Conservation (phyloP, 1,140 invertebrate species). For the Schlechtendalia chinensis region DNA sequence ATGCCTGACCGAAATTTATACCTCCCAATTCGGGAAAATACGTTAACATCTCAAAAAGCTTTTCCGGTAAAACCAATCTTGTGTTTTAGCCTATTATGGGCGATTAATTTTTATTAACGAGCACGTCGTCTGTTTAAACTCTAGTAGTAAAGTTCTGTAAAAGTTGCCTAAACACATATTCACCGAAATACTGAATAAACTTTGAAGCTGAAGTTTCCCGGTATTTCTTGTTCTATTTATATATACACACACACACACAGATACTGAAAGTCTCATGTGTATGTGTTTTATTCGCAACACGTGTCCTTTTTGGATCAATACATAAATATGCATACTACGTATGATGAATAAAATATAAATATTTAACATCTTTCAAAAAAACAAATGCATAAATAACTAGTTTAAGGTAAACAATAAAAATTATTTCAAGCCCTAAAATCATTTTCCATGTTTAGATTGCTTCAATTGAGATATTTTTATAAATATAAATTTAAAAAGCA, state of each 20-base stretch:
- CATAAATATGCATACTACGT: not conserved
- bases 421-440: not conserved
- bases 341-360: not conserved
- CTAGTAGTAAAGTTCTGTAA: constrained; percentile 28
- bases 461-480: too few species aligned
- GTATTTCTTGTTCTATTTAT: not conserved
- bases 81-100: constrained; percentile 14
- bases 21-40: constrained; percentile 21
- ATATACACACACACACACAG: too few species aligned
- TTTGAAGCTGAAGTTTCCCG: constrained; percentile 7
- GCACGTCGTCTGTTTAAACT: constrained; percentile 18
- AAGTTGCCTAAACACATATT: constrained; percentile 11
- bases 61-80: constrained; percentile 41
- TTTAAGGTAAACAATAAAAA: not conserved
- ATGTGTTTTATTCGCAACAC: constrained; percentile 39
- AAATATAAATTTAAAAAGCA: too few species aligned
- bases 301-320: constrained; percentile 39
- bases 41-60: constrained; percentile 35
- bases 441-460: not conserved
- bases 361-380: not conserved
- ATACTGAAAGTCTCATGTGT: constrained; percentile 12
- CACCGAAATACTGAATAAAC: not conserved
- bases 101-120: constrained; percentile 47
- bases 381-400: constrained; percentile 2
- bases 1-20: constrained; percentile 26